Evolutionary conservation across 2,888 invertebrate genomes (phyloP).

Genomic region (Chesias legatella): DNA sequence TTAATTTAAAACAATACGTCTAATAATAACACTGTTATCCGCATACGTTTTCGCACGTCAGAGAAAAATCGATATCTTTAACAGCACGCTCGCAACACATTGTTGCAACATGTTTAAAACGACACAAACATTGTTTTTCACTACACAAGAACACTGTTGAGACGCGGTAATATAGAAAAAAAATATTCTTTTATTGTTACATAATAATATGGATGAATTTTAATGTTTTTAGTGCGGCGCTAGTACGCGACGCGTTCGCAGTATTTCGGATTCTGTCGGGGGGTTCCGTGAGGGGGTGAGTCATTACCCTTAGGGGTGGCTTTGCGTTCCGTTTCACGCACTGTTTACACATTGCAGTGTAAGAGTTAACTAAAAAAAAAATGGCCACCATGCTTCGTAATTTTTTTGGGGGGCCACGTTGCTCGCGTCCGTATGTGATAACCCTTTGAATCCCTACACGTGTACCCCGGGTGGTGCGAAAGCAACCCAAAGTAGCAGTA

Average conservation of each 20-base stretch:
- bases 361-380: too few relatives aligned
- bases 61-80: constrained; percentile 66
- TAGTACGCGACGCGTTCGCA: constrained; percentile 50
- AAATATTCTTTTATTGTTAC: constrained; percentile 52
- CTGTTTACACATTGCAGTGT: not conserved
- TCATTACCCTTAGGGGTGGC: constrained; percentile 69
- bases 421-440: too few relatives aligned
- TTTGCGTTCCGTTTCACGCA: constrained; percentile 60
- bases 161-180: constrained; percentile 33
- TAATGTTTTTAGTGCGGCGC: constrained; percentile 59
- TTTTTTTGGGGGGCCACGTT: too few relatives aligned
- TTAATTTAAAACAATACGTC: constrained; percentile 43
- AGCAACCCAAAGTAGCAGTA: too few relatives aligned
- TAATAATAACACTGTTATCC: constrained; percentile 65
- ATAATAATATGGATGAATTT: constrained; percentile 58
- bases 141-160: constrained; percentile 28
- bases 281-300: constrained; percentile 54
- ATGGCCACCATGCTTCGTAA: too few relatives aligned
- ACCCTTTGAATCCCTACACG: too few relatives aligned
- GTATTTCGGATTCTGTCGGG: constrained; percentile 49
- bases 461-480: too few relatives aligned
- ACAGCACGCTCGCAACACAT: constrained; percentile 35
- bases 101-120: constrained; percentile 27
- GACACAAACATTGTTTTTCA: constrained; percentile 21
- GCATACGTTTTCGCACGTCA: constrained; percentile 61